Base-by-base conservation (phyloP, 1,140 invertebrate species). In the Diabrotica undecimpunctata region DNA sequence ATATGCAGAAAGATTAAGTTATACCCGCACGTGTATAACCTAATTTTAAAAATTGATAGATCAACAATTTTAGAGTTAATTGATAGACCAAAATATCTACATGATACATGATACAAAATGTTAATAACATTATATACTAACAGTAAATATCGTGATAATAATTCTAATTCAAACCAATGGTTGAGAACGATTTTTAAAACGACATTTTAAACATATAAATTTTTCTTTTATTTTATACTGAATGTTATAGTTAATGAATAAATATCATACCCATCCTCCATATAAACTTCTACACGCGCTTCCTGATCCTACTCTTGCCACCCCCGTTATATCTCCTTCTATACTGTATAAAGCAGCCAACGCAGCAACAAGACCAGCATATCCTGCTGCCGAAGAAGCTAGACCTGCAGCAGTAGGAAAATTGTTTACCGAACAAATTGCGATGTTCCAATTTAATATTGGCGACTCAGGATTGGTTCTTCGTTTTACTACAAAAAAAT, bases 381-480 rank as follows among this genome's bases (percentile, higher is more conserved):
- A 99, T 25, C 97, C 98, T 62, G 97, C 95, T 63, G 98, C 97
- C 67, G 96, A 98, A 5, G 96, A 98, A 6, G 98, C 97, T 36
- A 99, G 2, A 12, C 98, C 98, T 67, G 97, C 96, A 25, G 96
- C 96, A 13, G 97, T 99, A 13, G 98, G 97, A 79, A 99, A 99
- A 83, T 99, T 99, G 80, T 99, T 99, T 74, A 89, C 87, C 0
- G 97, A 99, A 78, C 89, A 93, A 70, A 98, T 91, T 70, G 90
- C 90, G 35, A 98, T 74, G 74, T 94, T 89, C 88, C 88, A 93
- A 7, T 82, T 73, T 7, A 83, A 70, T 78, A 83, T 66, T 71
- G 72, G 66, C 13, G 69, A 57, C 25, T 54, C 46, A 14, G 39
- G 59, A 51, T 70, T 66, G 71, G 67, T 72, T 55, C 74, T 60